phyloP scores from a whole-genome alignment of 2,797 vertebrate species.

The Rousettus madagascariensis region DNA sequence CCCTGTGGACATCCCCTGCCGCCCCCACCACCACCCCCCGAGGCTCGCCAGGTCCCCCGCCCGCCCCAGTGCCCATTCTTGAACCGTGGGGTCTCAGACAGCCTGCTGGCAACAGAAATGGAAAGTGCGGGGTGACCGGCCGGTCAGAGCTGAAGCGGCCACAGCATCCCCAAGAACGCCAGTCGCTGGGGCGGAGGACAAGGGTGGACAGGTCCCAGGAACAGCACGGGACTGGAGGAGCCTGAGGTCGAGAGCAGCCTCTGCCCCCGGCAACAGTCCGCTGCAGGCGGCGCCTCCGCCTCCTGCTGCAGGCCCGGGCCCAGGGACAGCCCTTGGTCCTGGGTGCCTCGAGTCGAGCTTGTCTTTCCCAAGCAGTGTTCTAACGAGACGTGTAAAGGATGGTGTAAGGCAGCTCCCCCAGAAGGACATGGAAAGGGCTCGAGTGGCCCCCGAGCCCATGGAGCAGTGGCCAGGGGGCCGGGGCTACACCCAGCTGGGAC shows the following conservation, averaged over 20 bases:
- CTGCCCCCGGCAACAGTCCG: not conserved
- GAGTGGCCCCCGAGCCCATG: not conserved
- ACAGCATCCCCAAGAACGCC: not conserved
- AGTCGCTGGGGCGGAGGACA: not conserved
- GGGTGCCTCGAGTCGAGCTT: not conserved
- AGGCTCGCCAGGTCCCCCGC: no score
- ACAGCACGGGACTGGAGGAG: not conserved
- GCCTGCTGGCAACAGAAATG: not conserved
- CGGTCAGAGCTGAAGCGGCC: not conserved
- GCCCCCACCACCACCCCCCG: no score
- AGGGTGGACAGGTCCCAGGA: not conserved
- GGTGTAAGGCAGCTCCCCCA: not conserved
- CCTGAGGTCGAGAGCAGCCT: not conserved
- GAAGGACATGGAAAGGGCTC: not conserved
- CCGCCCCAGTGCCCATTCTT: no score
- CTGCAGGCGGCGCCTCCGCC: not conserved
- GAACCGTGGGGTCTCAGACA: not conserved
- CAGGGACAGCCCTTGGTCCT: not conserved
- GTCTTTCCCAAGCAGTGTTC: not conserved
- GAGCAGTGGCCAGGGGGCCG: not conserved
- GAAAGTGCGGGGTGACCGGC: not conserved
- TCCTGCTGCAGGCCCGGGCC: no score
- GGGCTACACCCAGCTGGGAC: not conserved
- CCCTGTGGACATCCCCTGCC: no score
- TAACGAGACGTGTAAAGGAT: not conserved